Percentiles rank a stretch among this genome's conserved stretches.
Conservation (phyloP, 2,888 invertebrate genomes). For the Saturnia japonica region DNA sequence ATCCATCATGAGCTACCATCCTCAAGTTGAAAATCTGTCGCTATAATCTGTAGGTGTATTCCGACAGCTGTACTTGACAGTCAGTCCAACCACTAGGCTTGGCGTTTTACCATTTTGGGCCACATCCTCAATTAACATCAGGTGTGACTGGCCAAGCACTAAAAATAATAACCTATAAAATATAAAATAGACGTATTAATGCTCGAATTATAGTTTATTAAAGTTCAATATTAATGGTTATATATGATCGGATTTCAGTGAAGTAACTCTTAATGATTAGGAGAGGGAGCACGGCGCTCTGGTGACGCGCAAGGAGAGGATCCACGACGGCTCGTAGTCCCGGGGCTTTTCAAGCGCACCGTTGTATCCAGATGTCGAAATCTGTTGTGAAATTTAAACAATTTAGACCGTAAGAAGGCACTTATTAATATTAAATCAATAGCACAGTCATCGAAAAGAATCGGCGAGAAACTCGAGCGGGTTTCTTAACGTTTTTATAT, state of each 20-base stretch:
- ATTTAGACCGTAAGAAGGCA: neutral
- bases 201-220: conserved; percentile 51
- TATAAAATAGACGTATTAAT: conserved; percentile 31
- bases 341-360: conserved; percentile 88
- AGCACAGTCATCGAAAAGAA: too few species aligned
- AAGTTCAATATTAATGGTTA: conserved; percentile 30
- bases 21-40: too few species aligned
- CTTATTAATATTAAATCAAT: neutral
- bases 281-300: conserved; percentile 76
- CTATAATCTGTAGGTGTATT: too few species aligned
- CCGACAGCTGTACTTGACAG: too few species aligned
- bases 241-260: neutral
- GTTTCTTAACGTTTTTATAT: too few species aligned
- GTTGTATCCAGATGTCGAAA: conserved; percentile 94
- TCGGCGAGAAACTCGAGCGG: too few species aligned
- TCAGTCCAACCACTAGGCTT: too few species aligned
- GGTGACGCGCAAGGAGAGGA: conserved; percentile 89
- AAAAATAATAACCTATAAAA: too few species aligned
- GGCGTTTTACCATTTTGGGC: too few species aligned
- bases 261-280: conserved; percentile 49
- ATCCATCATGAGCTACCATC: too few species aligned
- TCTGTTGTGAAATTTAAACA: conserved; percentile 61
- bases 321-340: conserved; percentile 83
- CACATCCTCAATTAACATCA: too few species aligned
- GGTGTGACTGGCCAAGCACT: too few species aligned